Conservation (phyloP, 2,113 vertebrate genomes). For the Ancistrus triradiatus region DNA sequence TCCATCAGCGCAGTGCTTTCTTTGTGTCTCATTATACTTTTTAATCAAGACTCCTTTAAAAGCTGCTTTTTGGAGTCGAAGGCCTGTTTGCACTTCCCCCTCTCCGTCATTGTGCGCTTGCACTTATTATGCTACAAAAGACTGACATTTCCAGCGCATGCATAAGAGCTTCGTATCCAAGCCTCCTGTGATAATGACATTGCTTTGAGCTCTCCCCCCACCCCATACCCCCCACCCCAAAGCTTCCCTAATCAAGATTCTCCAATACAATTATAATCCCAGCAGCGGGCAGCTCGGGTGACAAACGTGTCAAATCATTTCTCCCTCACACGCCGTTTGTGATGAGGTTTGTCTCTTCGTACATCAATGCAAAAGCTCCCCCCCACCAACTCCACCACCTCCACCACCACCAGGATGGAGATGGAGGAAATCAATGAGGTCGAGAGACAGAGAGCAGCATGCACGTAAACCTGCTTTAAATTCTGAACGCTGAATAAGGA, state of each 20-base stretch:
- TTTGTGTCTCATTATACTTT: constrained; percentile 86
- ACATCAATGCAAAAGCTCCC: constrained; percentile 47
- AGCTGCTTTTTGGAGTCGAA: constrained; percentile 74
- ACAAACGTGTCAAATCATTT: constrained; percentile 61
- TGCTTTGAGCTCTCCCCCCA: constrained; percentile 79
- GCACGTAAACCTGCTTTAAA: constrained; percentile 56
- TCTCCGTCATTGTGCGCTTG: constrained; percentile 79
- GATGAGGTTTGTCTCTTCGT: constrained; percentile 41
- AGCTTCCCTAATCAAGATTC: constrained; percentile 88
- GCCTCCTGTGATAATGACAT: constrained; percentile 79
- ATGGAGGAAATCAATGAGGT: constrained; percentile 60
- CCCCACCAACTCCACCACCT: not conserved
- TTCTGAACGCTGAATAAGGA: constrained; percentile 53
- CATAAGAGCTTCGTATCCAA: constrained; percentile 73
- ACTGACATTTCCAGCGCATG: constrained; percentile 89
- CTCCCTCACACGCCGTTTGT: constrained; percentile 21
- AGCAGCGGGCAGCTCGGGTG: constrained; percentile 73
- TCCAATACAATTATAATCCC: constrained; percentile 82
- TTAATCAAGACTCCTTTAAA: constrained; percentile 83
- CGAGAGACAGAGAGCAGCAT: constrained; percentile 46
- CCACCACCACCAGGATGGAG: constrained; percentile 21
- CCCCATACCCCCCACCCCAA: constrained; percentile 78
- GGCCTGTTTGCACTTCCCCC: constrained; percentile 86
- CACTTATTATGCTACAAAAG: constrained; percentile 97
- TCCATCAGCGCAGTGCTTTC: constrained; percentile 78